These are phyloP conservation scores for Chamaedrilus cognettii DNA, from an alignment of 2,888 invertebrate genomes.

Conservation along the genomic window DNA sequence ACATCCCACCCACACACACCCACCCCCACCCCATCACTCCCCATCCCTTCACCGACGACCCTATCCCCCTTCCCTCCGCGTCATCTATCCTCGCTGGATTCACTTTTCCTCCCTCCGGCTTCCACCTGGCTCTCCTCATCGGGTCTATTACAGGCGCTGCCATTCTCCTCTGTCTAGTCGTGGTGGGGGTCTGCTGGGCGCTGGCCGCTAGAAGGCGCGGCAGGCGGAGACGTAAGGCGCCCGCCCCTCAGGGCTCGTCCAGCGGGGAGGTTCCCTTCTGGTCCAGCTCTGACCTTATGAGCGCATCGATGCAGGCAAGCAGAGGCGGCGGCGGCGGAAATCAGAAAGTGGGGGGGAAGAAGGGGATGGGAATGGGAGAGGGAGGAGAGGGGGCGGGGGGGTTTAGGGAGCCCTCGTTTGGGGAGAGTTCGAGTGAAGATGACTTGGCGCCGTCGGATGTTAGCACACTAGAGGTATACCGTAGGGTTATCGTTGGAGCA, in stretches of 20 bases:
- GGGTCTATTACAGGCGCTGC: not conserved
- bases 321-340: not conserved
- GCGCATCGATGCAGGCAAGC: not conserved
- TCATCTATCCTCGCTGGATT: no score
- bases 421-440: not conserved
- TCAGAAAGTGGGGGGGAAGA: not conserved
- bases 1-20: not conserved
- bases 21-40: not conserved
- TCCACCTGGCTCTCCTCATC: not conserved
- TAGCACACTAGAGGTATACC: not conserved
- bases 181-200: slow-evolving; percentile 1
- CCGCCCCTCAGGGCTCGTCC: no score
- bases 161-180: not conserved
- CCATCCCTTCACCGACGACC: not conserved
- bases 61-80: no score
- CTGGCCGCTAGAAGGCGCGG: not conserved
- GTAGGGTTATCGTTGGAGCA: no score
- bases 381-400: no score
- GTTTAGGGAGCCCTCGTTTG: no score
- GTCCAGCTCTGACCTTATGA: not conserved
- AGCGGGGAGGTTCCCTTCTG: not conserved
- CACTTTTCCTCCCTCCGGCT: not conserved
- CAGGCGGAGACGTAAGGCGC: not conserved
- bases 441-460: not conserved
- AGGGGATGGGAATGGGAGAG: no score